Percentiles rank a stretch among this genome's conserved stretches.
phyloP scores from a whole-genome alignment of 53 echinoderm and acorn worm species.

The Pentamera pediparva region DNA sequence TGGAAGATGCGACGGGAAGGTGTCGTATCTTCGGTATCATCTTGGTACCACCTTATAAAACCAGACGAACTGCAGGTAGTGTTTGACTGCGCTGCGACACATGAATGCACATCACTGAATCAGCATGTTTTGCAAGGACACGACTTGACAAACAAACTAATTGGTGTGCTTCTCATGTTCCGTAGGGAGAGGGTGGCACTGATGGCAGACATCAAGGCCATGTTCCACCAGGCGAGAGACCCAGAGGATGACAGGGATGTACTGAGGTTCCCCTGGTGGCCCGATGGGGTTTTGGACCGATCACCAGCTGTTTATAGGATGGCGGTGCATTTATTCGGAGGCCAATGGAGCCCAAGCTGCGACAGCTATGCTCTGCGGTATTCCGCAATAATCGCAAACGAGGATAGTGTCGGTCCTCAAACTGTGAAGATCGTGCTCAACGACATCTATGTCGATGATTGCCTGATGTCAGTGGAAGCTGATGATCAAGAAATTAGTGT shows the following conservation, averaged over 20 bases:
- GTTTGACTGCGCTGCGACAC: constrained; percentile 7
- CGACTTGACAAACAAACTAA: constrained; percentile 34
- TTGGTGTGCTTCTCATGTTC: constrained; percentile 19
- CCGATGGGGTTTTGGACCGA: constrained; percentile 7
- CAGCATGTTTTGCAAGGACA: constrained; percentile 31
- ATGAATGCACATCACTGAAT: constrained; percentile 17
- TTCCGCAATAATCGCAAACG: constrained; percentile 16
- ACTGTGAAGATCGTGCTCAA: constrained; percentile 15
- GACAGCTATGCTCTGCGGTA: constrained; percentile 41
- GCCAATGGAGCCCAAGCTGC: constrained; percentile 47
- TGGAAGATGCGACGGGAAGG: background rate
- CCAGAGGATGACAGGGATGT: constrained; percentile 35
- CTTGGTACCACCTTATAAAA: constrained; percentile 23
- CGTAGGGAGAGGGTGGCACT: constrained; percentile 43
- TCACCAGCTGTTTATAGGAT: constrained; percentile 44
- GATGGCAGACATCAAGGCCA: constrained; percentile 52
- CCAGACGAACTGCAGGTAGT: constrained; percentile 27
- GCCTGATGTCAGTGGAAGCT: constrained; percentile 17
- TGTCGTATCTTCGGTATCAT: constrained; percentile 39
- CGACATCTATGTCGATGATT: constrained; percentile 51
- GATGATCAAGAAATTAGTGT: constrained; percentile 27
- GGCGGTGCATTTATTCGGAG: constrained; percentile 68
- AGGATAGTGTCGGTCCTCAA: background rate
- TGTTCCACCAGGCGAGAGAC: constrained; percentile 62
- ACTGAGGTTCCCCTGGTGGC: constrained; percentile 61